Evolutionary conservation across 2,888 invertebrate genomes (phyloP).

Genomic region (Elegia similella): DNA sequence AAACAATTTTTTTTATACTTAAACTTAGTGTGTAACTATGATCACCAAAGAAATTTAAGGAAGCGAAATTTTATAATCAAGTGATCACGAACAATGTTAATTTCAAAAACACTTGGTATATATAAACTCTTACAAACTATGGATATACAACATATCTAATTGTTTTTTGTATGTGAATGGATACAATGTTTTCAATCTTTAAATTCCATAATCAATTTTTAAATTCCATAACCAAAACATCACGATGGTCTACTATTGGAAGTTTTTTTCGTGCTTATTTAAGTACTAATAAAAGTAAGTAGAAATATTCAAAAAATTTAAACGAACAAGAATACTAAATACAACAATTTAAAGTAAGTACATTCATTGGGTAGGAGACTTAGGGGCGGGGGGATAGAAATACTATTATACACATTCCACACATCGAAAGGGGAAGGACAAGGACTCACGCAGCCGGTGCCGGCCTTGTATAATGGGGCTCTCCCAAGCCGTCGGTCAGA

Average conservation of each 20-base stretch:
- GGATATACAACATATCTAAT: too few species aligned
- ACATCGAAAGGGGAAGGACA: slow-evolving; percentile 69
- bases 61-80: too few species aligned
- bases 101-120: too few species aligned
- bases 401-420: slow-evolving; percentile 73
- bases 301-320: slow-evolving; percentile 32
- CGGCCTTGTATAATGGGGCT: slow-evolving; percentile 71
- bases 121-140: too few species aligned
- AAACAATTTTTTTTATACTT: too few species aligned
- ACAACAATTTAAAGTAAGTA: slow-evolving; percentile 53
- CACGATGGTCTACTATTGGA: neutral
- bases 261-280: slow-evolving; percentile 11
- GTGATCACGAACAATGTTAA: too few species aligned
- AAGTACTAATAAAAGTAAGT: slow-evolving; percentile 23
- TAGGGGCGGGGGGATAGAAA: slow-evolving; percentile 41
- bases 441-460: slow-evolving; percentile 76
- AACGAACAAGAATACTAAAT: slow-evolving; percentile 44
- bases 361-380: slow-evolving; percentile 48
- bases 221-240: neutral
- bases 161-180: too few species aligned
- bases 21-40: too few species aligned
- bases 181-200: too few species aligned
- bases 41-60: too few species aligned
- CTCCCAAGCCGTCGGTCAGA: slow-evolving; percentile 81
- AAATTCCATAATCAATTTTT: neutral